These are phyloP conservation scores for Erebia palarica DNA, from an alignment of 2,888 invertebrate genomes.

Conservation along the genomic window DNA sequence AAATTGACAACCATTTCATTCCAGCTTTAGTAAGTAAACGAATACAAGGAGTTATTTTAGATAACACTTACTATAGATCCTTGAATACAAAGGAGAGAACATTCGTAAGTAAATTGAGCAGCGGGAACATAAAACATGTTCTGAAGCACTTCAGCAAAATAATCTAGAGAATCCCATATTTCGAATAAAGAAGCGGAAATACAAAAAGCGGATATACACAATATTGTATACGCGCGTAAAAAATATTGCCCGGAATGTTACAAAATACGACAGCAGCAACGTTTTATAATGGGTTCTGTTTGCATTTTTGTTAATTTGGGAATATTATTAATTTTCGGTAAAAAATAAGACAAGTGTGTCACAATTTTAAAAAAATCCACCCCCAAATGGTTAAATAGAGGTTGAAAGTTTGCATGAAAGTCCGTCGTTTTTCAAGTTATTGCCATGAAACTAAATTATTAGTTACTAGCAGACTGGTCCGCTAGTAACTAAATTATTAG, in stretches of 20 bases:
- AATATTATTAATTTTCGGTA: too few relatives aligned
- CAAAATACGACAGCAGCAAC: too few relatives aligned
- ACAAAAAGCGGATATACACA: background rate
- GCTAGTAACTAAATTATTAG: too few relatives aligned
- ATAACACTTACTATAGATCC: background rate
- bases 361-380: too few relatives aligned
- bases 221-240: background rate
- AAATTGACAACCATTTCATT: background rate
- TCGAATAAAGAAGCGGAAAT: constrained; percentile 1
- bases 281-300: too few relatives aligned
- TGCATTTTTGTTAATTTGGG: too few relatives aligned
- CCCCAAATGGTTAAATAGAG: too few relatives aligned
- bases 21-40: background rate
- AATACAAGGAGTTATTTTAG: background rate
- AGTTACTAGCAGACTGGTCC: too few relatives aligned
- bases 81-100: background rate
- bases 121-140: constrained; percentile 1
- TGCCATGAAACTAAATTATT: too few relatives aligned
- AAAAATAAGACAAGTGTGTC: too few relatives aligned
- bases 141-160: background rate
- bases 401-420: too few relatives aligned
- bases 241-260: background rate
- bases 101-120: constrained; percentile 1
- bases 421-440: too few relatives aligned
- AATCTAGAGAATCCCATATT: background rate